These are phyloP conservation scores for Diorhabda carinulata DNA, from an alignment of 1,140 invertebrate genomes.

Conservation along the genomic window DNA sequence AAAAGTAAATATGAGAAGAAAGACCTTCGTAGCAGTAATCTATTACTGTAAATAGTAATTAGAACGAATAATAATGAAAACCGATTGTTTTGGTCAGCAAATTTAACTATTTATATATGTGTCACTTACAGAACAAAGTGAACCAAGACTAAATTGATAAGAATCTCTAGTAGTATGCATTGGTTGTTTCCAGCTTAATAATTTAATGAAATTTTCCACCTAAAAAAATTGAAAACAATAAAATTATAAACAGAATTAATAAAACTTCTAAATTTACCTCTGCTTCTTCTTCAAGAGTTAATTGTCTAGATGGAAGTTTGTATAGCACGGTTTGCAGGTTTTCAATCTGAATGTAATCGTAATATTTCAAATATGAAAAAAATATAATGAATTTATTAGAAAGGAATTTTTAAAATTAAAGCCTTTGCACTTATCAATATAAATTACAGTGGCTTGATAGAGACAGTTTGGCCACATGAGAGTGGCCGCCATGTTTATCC, in stretches of 20 bases:
- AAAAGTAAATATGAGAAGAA: too few relatives aligned
- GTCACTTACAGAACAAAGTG: slow-evolving; percentile 2
- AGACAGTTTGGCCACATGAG: too few relatives aligned
- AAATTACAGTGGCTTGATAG: too few relatives aligned
- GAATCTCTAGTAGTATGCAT: neutral
- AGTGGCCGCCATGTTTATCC: too few relatives aligned
- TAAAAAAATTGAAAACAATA: slow-evolving; percentile 1
- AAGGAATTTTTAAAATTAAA: too few relatives aligned
- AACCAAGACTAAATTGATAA: neutral
- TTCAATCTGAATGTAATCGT: neutral
- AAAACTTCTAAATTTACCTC: neutral
- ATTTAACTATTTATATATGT: neutral
- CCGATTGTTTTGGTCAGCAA: too few relatives aligned
- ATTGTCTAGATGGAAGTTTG: neutral
- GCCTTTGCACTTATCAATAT: too few relatives aligned
- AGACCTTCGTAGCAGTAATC: too few relatives aligned
- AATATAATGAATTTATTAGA: neutral
- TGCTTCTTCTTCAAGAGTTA: slow-evolving; percentile 1
- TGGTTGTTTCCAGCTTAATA: slow-evolving; percentile 12
- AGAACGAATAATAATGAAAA: too few relatives aligned
- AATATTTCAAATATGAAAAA: neutral
- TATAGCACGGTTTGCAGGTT: neutral
- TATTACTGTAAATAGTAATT: too few relatives aligned
- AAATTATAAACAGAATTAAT: neutral
- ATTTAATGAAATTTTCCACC: slow-evolving; percentile 6